These are phyloP conservation scores for Drosophila seguyi DNA, from an alignment of 1,140 invertebrate genomes.

Conservation along the genomic window DNA sequence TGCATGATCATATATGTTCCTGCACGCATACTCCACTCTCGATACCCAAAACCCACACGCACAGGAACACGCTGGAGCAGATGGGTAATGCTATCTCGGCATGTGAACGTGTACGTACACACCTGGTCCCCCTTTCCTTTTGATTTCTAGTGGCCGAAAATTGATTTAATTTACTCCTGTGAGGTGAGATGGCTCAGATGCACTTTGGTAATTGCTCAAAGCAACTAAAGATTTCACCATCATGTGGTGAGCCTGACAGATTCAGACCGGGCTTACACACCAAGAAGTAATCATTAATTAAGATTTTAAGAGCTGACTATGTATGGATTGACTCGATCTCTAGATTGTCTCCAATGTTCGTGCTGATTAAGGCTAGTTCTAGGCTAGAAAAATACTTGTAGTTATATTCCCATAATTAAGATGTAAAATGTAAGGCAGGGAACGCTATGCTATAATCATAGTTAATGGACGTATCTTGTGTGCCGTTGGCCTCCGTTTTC, in stretches of 20 bases:
- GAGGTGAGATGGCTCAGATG: conserved; percentile 56
- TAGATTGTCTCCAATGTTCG: neutral
- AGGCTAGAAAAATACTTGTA: neutral
- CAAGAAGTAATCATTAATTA: neutral
- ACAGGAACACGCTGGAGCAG: conserved; percentile 13
- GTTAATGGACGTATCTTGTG: conserved; percentile 20
- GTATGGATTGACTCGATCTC: neutral
- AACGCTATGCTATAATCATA: conserved; percentile 23
- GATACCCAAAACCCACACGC: conserved; percentile 36
- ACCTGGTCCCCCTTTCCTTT: neutral
- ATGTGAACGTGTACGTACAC: conserved; percentile 29
- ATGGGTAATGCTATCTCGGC: conserved; percentile 53
- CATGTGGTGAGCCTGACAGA: neutral
- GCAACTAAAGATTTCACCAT: neutral
- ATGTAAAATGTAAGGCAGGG: conserved; percentile 26
- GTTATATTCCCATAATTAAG: conserved; percentile 9
- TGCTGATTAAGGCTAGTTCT: neutral
- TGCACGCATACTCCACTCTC: conserved; percentile 68
- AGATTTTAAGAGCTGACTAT: neutral
- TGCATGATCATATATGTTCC: conserved; percentile 77
- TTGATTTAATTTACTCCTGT: conserved; percentile 74
- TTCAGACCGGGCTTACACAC: neutral
- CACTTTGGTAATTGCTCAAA: conserved; percentile 57
- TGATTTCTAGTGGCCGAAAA: conserved; percentile 38
- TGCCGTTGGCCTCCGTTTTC: neutral